Percentiles rank a stretch among this genome's conserved stretches.
Evolutionary conservation across 2,113 vertebrate species (phyloP).

Genomic region (Progne subis): DNA sequence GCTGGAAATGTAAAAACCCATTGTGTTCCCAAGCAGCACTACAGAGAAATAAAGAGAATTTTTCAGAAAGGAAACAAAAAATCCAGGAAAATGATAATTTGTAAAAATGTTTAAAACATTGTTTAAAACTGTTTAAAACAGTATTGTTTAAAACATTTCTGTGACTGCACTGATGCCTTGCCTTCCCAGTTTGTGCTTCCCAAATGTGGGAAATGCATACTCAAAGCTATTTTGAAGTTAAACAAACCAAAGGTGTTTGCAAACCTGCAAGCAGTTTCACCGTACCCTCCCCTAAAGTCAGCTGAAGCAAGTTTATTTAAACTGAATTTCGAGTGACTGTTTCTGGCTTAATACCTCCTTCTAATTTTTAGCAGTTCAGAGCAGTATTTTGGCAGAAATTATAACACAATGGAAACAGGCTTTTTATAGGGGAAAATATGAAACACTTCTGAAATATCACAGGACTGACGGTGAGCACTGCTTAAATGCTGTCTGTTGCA

Average conservation of each 20-base stretch:
- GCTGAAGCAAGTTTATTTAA: not conserved
- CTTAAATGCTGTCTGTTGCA: not conserved
- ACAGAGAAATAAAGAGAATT: not conserved
- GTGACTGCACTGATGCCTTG: not conserved
- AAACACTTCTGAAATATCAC: not conserved
- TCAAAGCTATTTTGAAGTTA: not conserved
- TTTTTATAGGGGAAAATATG: not conserved
- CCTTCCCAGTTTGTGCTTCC: not conserved
- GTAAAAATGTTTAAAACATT: not conserved
- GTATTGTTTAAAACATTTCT: not conserved
- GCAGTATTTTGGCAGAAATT: not conserved
- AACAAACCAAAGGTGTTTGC: not conserved
- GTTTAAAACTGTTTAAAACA: too few relatives aligned
- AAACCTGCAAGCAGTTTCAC: not conserved
- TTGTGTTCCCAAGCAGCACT: not conserved
- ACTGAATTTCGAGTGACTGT: not conserved
- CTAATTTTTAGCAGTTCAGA: constrained; percentile 4
- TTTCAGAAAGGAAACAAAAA: not conserved
- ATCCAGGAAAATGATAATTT: not conserved
- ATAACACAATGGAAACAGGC: not conserved
- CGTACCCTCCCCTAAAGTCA: not conserved
- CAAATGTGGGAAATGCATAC: not conserved
- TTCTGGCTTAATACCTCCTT: not conserved
- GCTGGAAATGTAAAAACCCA: too few relatives aligned
- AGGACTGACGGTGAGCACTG: not conserved